These are phyloP conservation scores for Mycalesis mineus DNA, from an alignment of 2,888 invertebrate genomes.

Conservation along the genomic window DNA sequence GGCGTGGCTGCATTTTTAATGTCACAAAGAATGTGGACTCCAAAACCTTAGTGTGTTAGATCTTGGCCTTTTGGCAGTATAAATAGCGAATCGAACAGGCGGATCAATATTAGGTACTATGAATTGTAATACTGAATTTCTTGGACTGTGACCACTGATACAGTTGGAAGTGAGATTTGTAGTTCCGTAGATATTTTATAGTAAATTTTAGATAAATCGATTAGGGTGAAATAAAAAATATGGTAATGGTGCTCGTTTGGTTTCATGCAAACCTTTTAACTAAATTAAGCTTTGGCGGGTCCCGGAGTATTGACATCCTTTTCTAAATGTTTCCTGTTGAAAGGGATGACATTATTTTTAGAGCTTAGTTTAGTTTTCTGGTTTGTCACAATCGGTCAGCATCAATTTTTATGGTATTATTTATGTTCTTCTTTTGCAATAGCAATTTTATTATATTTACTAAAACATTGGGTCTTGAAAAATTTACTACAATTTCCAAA, in stretches of 20 bases:
- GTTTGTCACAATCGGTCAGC: background rate
- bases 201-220: constrained; percentile 11
- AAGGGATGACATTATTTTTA: background rate
- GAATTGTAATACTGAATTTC: constrained; percentile 32
- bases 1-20: background rate
- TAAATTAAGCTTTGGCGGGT: background rate
- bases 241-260: background rate
- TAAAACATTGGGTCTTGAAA: background rate
- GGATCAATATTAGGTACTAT: constrained; percentile 44
- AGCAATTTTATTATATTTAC: background rate
- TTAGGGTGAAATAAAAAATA: constrained; percentile 13
- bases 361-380: background rate
- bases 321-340: background rate
- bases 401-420: constrained; percentile 12
- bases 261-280: background rate
- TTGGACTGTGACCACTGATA: constrained; percentile 37
- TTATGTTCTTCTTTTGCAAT: constrained; percentile 8
- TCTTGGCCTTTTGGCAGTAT: constrained; percentile 31
- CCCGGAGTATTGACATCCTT: background rate
- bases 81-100: constrained; percentile 36
- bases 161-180: constrained; percentile 60
- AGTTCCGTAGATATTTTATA: constrained; percentile 33
- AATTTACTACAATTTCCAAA: background rate
- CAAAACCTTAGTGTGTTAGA: constrained; percentile 15
- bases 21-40: background rate